phyloP scores from a whole-genome alignment of 2,113 vertebrate species.

The Natator depressus region DNA sequence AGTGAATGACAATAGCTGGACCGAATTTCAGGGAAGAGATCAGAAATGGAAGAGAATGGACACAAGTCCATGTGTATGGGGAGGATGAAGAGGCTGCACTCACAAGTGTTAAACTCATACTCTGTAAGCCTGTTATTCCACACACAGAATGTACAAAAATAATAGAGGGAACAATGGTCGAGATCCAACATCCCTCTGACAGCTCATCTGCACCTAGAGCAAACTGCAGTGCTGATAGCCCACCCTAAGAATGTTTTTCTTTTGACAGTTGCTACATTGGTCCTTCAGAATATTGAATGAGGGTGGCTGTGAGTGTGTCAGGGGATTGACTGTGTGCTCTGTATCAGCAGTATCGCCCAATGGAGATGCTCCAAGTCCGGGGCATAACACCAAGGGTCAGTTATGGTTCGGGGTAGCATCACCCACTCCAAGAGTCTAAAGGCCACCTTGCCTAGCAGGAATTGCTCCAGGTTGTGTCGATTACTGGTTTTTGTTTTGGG shows the following conservation, averaged over 20 bases:
- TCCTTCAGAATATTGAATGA: not conserved
- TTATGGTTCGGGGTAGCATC: too few species aligned
- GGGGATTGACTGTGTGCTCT: not conserved
- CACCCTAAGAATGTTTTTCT: not conserved
- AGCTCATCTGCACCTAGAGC: not conserved
- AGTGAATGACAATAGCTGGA: not conserved
- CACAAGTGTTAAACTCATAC: not conserved
- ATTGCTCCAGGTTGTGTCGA: too few species aligned
- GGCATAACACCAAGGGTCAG: not conserved
- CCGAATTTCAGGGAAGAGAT: not conserved
- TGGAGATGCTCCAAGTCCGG: not conserved
- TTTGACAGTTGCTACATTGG: not conserved
- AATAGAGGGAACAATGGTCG: not conserved
- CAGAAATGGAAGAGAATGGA: not conserved
- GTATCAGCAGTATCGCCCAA: not conserved
- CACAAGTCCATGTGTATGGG: rapidly evolving
- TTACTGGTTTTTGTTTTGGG: too few species aligned
- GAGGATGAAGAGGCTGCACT: not conserved
- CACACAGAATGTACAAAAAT: not conserved
- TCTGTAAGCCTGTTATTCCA: not conserved
- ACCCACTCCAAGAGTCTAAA: not conserved
- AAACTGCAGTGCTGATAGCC: not conserved
- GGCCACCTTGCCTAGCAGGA: too few species aligned
- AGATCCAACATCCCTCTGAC: not conserved
- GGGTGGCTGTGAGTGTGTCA: not conserved